Evolutionary conservation across 2,797 vertebrate genomes (phyloP).

Genomic region (Coregonus suidteri): DNA sequence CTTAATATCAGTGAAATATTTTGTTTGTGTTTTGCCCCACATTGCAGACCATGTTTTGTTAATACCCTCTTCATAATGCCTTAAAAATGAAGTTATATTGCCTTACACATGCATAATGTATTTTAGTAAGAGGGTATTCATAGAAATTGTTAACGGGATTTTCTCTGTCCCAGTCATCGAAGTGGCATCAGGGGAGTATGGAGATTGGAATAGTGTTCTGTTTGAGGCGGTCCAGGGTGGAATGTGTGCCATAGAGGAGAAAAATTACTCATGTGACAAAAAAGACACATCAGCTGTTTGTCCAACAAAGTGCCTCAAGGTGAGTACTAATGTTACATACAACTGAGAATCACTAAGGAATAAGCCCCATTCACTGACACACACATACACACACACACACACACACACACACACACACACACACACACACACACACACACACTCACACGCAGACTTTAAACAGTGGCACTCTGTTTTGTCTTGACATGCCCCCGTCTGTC

Average conservation of each 20-base stretch:
- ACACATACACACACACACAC: not conserved
- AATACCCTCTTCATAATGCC: not conserved
- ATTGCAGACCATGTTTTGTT: not conserved
- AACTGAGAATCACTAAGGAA: not conserved
- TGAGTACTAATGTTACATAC: slow-evolving; percentile 24
- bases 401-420: not conserved
- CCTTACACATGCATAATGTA: not conserved
- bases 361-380: not conserved
- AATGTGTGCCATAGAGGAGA: slow-evolving; percentile 83
- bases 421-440: not conserved
- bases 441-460: not conserved
- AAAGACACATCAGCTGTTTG: slow-evolving; percentile 66
- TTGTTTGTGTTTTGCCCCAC: not conserved
- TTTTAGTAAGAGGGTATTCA: not conserved
- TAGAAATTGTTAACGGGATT: not conserved
- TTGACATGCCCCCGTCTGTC: not conserved
- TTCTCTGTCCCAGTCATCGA: slow-evolving; percentile 82
- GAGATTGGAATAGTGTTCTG: slow-evolving; percentile 89
- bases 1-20: not conserved
- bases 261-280: slow-evolving; percentile 78
- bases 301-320: slow-evolving; percentile 60
- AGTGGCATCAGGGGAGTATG: slow-evolving; percentile 95
- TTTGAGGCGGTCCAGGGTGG: slow-evolving; percentile 90
- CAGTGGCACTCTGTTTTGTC: not conserved
- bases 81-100: not conserved